These are phyloP conservation scores for Phataginus tetradactyla DNA, from an alignment of 2,797 vertebrate genomes.

Conservation along the genomic window DNA sequence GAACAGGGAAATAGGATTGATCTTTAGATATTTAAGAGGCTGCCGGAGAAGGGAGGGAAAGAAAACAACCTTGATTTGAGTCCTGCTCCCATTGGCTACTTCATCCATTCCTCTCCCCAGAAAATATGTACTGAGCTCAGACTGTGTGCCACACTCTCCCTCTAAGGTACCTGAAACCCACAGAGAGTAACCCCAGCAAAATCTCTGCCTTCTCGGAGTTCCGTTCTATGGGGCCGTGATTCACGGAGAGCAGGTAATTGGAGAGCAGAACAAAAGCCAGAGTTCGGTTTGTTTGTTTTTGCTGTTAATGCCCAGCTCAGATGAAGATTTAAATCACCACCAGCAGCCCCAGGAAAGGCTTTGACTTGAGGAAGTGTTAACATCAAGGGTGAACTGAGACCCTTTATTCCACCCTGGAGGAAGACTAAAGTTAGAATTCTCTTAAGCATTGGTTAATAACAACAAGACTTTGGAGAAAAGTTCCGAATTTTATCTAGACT, in stretches of 20 bases:
- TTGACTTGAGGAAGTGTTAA: background rate
- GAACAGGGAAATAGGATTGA: background rate
- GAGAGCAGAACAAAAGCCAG: background rate
- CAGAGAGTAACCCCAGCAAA: background rate
- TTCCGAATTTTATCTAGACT: background rate
- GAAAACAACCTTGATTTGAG: background rate
- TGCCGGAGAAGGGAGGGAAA: background rate
- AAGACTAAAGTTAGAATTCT: background rate
- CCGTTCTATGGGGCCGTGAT: background rate
- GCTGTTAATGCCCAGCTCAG: background rate
- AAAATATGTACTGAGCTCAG: background rate
- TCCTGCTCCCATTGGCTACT: background rate
- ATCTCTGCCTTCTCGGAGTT: background rate
- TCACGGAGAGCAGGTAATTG: background rate
- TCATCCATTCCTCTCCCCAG: background rate
- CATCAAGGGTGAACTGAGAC: background rate
- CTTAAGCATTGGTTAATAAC: background rate
- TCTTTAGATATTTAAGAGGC: background rate
- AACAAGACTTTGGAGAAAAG: background rate
- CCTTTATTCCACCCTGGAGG: background rate
- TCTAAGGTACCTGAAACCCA: background rate
- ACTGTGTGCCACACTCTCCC: background rate
- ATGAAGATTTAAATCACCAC: background rate
- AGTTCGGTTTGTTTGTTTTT: background rate
- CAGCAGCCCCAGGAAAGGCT: background rate